A percentile compares a stretch with the other conserved stretches of the same genome.
phyloP scores from a whole-genome alignment of 2,797 vertebrate species.

The Acanthopagrus latus region DNA sequence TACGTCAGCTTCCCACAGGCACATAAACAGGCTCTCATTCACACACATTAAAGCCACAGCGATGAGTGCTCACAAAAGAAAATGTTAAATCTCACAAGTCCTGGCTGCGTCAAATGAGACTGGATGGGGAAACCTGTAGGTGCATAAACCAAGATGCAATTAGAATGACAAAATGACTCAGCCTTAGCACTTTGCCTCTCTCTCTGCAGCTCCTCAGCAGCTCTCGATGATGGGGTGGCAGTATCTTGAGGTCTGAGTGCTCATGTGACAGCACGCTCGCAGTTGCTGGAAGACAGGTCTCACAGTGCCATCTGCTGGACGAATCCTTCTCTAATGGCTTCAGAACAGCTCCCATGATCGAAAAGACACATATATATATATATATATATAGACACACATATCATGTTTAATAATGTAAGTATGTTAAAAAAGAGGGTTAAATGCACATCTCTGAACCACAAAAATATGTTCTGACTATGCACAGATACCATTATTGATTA shows the following conservation, averaged over 20 bases:
- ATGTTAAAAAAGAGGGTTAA: background rate
- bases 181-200: constrained; percentile 35
- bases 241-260: constrained; percentile 34
- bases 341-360: background rate
- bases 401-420: background rate
- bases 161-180: constrained; percentile 70
- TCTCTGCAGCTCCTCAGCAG: constrained; percentile 44
- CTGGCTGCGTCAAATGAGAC: constrained; percentile 50
- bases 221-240: constrained; percentile 43
- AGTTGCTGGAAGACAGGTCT: constrained; percentile 54
- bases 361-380: background rate
- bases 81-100: constrained; percentile 21
- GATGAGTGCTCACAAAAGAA: constrained; percentile 3
- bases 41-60: constrained; percentile 17
- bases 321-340: constrained; percentile 6
- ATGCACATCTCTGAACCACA: background rate
- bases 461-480: background rate
- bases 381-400: too few relatives aligned
- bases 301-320: constrained; percentile 85
- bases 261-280: background rate
- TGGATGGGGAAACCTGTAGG: constrained; percentile 53
- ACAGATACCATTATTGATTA: too few relatives aligned
- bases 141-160: constrained; percentile 65
- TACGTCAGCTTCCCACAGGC: constrained; percentile 27
- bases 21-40: constrained; percentile 41